Percentiles rank a stretch among this genome's conserved stretches.
Conservation (phyloP, 2,888 invertebrate species). For the Nudaria mundana region DNA sequence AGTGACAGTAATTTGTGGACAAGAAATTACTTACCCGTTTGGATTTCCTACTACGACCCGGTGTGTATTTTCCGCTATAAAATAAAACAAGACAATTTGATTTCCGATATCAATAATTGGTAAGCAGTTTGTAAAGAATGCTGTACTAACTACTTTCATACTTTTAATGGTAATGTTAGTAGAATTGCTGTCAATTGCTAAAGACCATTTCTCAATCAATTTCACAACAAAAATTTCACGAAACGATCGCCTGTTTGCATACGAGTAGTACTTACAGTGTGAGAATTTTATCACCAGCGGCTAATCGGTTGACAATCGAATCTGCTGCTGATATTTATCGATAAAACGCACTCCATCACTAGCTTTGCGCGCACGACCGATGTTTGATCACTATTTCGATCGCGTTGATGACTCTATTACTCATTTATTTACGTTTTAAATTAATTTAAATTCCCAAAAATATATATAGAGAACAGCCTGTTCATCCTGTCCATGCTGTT, state of each 20-base stretch:
- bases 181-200: conserved; percentile 44
- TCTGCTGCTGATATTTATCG: conserved; percentile 48
- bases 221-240: conserved; percentile 49
- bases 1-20: too few species aligned
- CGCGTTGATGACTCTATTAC: too few species aligned
- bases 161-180: conserved; percentile 32
- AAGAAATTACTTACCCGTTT: too few species aligned
- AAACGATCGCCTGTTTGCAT: conserved; percentile 16
- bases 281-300: conserved; percentile 37
- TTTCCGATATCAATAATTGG: conserved; percentile 24
- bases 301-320: conserved; percentile 44
- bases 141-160: conserved; percentile 45
- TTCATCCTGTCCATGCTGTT: too few species aligned
- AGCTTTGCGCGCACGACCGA: conserved; percentile 34
- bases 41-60: too few species aligned
- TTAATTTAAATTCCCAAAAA: too few species aligned
- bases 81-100: conserved; percentile 25
- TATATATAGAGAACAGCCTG: too few species aligned
- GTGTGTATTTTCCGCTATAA: conserved; percentile 23
- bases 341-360: conserved; percentile 44
- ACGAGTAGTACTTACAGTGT: conserved; percentile 27
- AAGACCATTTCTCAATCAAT: conserved; percentile 50
- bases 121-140: conserved; percentile 18
- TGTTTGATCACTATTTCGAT: conserved; percentile 28
- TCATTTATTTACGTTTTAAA: too few species aligned